Conservation (phyloP, 2,888 invertebrate species). For the Pandemis cinnamomeana region DNA sequence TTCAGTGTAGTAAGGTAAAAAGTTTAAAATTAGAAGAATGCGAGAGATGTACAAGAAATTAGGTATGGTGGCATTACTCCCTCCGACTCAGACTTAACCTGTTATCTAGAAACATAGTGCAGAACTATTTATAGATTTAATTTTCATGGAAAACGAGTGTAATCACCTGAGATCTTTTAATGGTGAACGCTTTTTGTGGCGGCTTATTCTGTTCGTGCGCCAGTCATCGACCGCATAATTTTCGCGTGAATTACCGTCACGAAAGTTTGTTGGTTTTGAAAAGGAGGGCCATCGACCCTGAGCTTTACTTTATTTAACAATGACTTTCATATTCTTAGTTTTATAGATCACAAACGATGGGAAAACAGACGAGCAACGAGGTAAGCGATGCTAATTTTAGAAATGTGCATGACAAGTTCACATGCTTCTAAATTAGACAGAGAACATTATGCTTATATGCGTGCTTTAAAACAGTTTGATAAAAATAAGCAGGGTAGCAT, state of each 20-base stretch:
- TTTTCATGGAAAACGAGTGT: slow-evolving; percentile 8
- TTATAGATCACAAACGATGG: not conserved
- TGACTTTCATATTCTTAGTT: slow-evolving; percentile 3
- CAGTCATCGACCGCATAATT: slow-evolving; percentile 66
- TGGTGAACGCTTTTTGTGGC: slow-evolving; percentile 34
- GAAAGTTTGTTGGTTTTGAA: slow-evolving; percentile 65
- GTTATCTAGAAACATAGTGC: not conserved
- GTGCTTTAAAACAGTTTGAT: slow-evolving; percentile 5
- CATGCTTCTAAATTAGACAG: not conserved
- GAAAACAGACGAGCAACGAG: not conserved
- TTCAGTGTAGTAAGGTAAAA: no score
- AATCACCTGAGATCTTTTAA: slow-evolving; percentile 38
- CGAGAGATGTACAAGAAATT: no score
- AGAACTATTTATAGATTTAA: not conserved
- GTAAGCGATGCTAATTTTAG: slow-evolving; percentile 8
- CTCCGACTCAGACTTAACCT: no score
- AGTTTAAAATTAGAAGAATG: no score
- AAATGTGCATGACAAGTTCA: slow-evolving; percentile 14
- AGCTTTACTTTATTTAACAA: slow-evolving; percentile 18
- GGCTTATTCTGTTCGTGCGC: slow-evolving; percentile 45
- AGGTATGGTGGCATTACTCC: no score
- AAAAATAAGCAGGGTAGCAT: slow-evolving; percentile 4
- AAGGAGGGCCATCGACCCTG: slow-evolving; percentile 56
- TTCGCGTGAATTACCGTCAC: slow-evolving; percentile 71
- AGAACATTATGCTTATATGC: not conserved